Percentiles rank a stretch among this genome's conserved stretches.
Conservation (phyloP, 2,113 vertebrate genomes). For the Callorhinus ursinus region DNA sequence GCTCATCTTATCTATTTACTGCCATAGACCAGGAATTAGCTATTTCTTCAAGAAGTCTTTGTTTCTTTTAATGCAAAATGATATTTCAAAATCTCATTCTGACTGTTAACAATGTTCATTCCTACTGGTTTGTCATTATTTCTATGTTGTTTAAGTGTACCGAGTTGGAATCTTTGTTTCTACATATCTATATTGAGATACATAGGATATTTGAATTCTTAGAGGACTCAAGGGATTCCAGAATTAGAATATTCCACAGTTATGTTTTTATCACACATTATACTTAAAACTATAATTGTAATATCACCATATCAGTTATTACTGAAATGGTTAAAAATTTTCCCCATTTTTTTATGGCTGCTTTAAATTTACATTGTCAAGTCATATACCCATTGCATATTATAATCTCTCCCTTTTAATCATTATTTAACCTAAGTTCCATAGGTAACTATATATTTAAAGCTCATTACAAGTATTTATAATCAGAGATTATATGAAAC, state of each 20-base stretch:
- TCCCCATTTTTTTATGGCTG: neutral
- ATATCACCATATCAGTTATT: neutral
- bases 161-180: neutral
- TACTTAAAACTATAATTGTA: neutral
- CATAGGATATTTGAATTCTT: neutral
- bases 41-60: neutral
- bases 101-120: neutral
- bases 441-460: neutral
- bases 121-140: neutral
- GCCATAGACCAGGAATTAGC: neutral
- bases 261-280: neutral
- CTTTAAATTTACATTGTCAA: neutral
- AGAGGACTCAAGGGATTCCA: neutral
- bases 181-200: neutral
- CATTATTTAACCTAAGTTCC: neutral
- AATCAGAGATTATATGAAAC: neutral
- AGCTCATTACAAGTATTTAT: neutral
- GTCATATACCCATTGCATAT: neutral
- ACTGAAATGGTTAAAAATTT: neutral
- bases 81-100: neutral
- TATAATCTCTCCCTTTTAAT: neutral
- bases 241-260: neutral
- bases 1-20: neutral
- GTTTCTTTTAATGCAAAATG: neutral
- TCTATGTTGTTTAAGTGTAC: neutral